Percentiles rank a stretch among this genome's conserved stretches.
phyloP scores from a whole-genome alignment of 2,113 vertebrate species.

The Actenoides hombroni region DNA sequence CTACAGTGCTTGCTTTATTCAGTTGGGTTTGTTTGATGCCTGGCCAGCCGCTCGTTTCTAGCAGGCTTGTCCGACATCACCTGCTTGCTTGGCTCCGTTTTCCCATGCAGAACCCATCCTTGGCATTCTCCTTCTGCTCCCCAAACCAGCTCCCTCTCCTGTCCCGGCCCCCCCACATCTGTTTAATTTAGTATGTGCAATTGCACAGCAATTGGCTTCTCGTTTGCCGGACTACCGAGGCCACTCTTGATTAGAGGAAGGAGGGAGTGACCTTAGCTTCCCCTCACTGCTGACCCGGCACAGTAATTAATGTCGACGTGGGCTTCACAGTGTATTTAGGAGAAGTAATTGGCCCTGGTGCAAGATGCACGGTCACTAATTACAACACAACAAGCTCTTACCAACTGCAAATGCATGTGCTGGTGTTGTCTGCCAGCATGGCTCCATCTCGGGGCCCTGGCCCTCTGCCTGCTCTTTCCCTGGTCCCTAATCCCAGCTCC shows the following conservation, averaged over 20 bases:
- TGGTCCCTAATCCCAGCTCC: background rate
- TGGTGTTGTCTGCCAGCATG: background rate
- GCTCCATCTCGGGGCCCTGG: background rate
- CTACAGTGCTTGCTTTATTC: constrained; percentile 64
- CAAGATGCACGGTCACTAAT: constrained; percentile 53
- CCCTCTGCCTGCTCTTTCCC: background rate
- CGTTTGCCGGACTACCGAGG: constrained; percentile 13
- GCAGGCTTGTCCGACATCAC: background rate
- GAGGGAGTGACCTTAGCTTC: constrained; percentile 42
- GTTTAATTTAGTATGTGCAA: constrained; percentile 37
- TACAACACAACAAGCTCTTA: constrained; percentile 41
- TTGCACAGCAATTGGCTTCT: constrained; percentile 60
- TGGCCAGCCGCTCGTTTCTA: constrained; percentile 26
- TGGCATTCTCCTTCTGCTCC: constrained; percentile 12
- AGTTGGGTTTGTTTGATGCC: constrained; percentile 65
- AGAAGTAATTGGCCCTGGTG: constrained; percentile 56
- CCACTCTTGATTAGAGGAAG: constrained; percentile 29
- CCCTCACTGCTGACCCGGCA: constrained; percentile 37
- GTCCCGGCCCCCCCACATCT: background rate
- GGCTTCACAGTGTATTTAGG: constrained; percentile 57
- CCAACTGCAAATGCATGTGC: constrained; percentile 18
- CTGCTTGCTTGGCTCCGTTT: constrained; percentile 23
- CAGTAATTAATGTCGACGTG: constrained; percentile 59
- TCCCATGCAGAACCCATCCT: background rate
- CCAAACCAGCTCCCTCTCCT: constrained; percentile 20